These are phyloP conservation scores for Monarcha castaneiventris DNA, from an alignment of 2,113 vertebrate species.

Conservation along the genomic window DNA sequence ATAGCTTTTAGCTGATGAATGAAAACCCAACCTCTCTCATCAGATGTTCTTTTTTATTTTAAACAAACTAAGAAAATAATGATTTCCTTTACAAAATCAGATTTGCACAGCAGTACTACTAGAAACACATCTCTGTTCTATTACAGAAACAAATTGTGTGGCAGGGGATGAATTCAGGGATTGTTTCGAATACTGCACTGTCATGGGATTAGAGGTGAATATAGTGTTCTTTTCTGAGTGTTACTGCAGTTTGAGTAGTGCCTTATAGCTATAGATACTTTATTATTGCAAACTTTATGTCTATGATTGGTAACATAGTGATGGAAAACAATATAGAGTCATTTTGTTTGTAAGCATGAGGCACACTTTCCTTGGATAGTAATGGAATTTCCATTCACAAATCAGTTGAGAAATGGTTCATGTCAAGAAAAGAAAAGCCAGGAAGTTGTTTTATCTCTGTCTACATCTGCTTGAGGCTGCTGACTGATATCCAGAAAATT, in stretches of 20 bases:
- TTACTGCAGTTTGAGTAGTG: background rate
- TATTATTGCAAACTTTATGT: background rate
- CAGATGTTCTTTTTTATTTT: background rate
- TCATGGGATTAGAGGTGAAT: background rate
- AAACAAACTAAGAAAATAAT: background rate
- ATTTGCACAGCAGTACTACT: background rate
- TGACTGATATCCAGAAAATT: background rate
- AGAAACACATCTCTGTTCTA: background rate
- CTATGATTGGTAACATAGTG: background rate
- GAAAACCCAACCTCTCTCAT: accelerated
- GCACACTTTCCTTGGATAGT: background rate
- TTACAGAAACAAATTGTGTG: background rate
- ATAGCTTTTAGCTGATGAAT: background rate
- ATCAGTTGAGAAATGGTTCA: background rate
- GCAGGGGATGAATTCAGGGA: background rate
- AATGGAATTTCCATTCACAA: background rate
- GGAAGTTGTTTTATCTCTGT: background rate
- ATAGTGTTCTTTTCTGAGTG: background rate
- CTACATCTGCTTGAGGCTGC: background rate
- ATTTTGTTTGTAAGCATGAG: background rate
- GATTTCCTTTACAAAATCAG: background rate
- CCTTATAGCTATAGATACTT: background rate
- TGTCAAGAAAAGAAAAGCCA: background rate
- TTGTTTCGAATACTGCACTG: background rate
- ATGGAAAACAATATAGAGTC: background rate